Percentiles rank a stretch among this genome's conserved stretches.
Conservation (phyloP, 2,888 invertebrate genomes). For the Erpobdella octoculata region DNA sequence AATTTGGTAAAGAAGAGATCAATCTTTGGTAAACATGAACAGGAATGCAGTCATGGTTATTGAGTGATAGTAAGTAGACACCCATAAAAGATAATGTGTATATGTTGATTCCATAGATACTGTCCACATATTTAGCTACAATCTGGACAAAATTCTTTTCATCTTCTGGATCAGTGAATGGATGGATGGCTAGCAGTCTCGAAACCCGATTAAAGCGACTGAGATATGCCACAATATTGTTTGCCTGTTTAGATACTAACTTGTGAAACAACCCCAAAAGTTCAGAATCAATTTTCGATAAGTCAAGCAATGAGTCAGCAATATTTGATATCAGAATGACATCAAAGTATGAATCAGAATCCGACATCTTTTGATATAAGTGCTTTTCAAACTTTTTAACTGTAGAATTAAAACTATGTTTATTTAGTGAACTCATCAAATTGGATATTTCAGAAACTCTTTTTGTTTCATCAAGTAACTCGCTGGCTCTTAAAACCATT, state of each 20-base stretch:
- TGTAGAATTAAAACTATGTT: background rate
- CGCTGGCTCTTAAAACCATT: conserved; percentile 7
- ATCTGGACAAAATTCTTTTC: conserved; percentile 31
- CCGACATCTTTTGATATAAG: conserved; percentile 17
- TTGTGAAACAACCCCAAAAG: conserved; percentile 33
- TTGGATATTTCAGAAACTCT: conserved; percentile 18
- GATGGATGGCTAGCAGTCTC: conserved; percentile 33
- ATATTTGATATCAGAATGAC: conserved; percentile 38
- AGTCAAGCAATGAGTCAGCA: conserved; percentile 34
- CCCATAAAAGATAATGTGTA: background rate
- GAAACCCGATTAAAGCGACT: conserved; percentile 37
- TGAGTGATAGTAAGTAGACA: background rate
- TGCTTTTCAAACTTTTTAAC: conserved; percentile 32
- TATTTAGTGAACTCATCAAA: conserved; percentile 9
- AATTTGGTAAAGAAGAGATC: background rate
- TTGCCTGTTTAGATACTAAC: conserved; percentile 33
- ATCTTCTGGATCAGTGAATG: conserved; percentile 31
- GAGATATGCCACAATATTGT: conserved; percentile 34
- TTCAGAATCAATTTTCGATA: conserved; percentile 32
- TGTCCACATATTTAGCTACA: conserved; percentile 31
- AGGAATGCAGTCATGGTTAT: background rate
- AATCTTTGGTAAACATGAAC: conserved; percentile 6
- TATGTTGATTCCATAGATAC: background rate
- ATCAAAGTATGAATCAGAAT: conserved; percentile 31
- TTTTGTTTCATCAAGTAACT: conserved; percentile 1